Conservation (phyloP, 2,888 invertebrate species). For the Idaea dimidiata region DNA sequence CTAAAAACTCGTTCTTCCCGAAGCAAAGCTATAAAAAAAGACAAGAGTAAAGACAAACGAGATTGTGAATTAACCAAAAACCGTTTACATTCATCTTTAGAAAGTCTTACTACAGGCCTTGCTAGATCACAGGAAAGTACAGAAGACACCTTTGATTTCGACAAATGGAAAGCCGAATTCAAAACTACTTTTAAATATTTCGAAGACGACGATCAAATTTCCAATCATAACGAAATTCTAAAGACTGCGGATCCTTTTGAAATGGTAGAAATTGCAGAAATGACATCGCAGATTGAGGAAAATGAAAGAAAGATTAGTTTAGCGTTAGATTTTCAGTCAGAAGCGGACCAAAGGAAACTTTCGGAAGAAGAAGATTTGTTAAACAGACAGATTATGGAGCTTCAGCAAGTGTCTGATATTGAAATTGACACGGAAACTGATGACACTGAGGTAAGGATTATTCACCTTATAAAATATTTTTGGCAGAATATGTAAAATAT, state of each 20-base stretch:
- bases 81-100: constrained; percentile 69
- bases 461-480: constrained; percentile 2
- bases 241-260: constrained; percentile 71
- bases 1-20: constrained; percentile 70
- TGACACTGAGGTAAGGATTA: constrained; percentile 81
- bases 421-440: constrained; percentile 91
- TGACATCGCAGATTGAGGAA: constrained; percentile 77
- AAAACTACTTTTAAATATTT: constrained; percentile 67
- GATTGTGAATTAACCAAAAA: constrained; percentile 62
- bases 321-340: constrained; percentile 83
- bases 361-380: constrained; percentile 89
- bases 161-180: constrained; percentile 72
- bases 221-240: constrained; percentile 65
- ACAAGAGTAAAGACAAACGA: constrained; percentile 53
- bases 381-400: constrained; percentile 87
- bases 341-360: constrained; percentile 87
- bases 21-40: constrained; percentile 59
- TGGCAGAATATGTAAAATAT: no score
- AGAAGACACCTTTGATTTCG: constrained; percentile 66
- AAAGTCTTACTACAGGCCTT: constrained; percentile 66
- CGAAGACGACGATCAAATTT: constrained; percentile 68
- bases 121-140: constrained; percentile 71
- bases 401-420: constrained; percentile 86
- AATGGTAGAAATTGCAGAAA: constrained; percentile 75
- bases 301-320: constrained; percentile 81